Evolutionary conservation across 53 echinoderm and acorn worm genomes (phyloP).

Genomic region (Holothuria scabra): DNA sequence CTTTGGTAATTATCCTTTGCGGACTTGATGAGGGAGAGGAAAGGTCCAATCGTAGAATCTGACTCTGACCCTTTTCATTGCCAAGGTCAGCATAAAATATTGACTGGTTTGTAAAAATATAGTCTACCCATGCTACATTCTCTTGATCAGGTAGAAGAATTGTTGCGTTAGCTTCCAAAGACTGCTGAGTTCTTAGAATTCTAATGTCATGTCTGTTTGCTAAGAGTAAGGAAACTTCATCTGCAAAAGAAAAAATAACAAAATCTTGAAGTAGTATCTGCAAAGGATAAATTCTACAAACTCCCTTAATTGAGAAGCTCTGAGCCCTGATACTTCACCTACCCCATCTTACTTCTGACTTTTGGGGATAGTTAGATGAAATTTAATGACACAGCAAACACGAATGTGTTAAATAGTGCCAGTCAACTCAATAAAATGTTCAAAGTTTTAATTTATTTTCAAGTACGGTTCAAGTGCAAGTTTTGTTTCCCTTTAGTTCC

Average conservation of each 20-base stretch:
- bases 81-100: conserved; percentile 4
- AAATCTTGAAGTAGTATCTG: no score
- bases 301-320: no score
- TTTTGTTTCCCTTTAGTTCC: no score
- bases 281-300: no score
- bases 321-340: no score
- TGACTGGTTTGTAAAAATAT: conserved; percentile 13
- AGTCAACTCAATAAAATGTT: no score
- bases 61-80: conserved; percentile 9
- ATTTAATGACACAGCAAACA: no score
- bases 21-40: background rate
- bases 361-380: no score
- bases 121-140: conserved; percentile 23
- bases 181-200: background rate
- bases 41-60: background rate
- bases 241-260: background rate
- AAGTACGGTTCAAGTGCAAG: no score
- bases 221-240: background rate
- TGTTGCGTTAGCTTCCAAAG: background rate
- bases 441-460: no score
- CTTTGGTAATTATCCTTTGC: conserved; percentile 5
- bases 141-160: background rate
- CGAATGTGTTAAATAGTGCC: no score
- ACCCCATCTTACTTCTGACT: no score
- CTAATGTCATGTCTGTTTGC: conserved; percentile 37